Evolutionary conservation across 2,888 invertebrate genomes (phyloP).

Genomic region (Spisula subtruncata): DNA sequence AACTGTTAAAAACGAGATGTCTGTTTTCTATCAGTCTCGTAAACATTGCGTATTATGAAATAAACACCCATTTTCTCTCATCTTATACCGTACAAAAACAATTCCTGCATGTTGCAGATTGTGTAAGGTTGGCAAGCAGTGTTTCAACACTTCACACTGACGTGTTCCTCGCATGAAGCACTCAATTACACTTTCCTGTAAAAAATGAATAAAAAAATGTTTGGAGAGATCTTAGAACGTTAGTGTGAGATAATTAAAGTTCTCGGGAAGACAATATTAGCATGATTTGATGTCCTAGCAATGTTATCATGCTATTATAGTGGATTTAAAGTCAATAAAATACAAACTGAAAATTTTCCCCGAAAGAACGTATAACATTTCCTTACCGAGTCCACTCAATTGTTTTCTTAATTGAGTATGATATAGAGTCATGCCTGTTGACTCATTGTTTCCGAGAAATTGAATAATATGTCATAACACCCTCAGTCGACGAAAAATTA

Average conservation of each 20-base stretch:
- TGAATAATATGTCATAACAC: not conserved
- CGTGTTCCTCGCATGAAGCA: not conserved
- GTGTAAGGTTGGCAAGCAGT: not conserved
- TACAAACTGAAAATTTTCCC: not conserved
- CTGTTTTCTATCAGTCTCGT: constrained; percentile 8
- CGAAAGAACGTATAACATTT: not conserved
- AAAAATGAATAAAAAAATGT: not conserved
- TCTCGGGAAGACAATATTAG: not conserved
- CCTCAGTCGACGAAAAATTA: not conserved
- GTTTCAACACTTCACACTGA: not conserved
- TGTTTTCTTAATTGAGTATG: not conserved
- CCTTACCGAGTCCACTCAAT: not conserved
- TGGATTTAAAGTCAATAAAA: not conserved
- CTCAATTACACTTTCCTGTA: not conserved
- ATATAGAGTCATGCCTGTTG: not conserved
- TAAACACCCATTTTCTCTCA: constrained; percentile 7
- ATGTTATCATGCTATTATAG: not conserved
- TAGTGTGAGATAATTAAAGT: not conserved
- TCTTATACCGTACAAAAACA: not conserved
- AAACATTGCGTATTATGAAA: constrained; percentile 3
- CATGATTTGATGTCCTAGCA: not conserved
- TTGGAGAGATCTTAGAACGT: not conserved
- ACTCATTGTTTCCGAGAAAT: not conserved
- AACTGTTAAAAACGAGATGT: not conserved
- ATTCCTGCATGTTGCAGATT: not conserved